Evolutionary conservation across 2,797 vertebrate species (phyloP).

Genomic region (Nothura maculosa): DNA sequence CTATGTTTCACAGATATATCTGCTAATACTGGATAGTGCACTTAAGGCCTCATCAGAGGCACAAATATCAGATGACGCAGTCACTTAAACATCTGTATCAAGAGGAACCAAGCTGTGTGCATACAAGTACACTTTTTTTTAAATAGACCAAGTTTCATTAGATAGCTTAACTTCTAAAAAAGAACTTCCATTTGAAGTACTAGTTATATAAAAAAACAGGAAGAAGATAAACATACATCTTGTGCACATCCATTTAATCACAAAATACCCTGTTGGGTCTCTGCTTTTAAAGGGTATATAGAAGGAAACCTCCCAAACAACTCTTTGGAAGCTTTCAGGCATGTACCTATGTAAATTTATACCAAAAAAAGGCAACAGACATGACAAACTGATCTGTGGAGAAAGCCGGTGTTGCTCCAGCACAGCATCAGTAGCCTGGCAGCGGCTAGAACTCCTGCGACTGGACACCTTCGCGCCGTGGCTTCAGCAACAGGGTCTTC

Average conservation of each 20-base stretch:
- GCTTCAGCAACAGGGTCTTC: constrained; percentile 22
- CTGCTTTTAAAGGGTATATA: neutral
- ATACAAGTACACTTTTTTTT: no score
- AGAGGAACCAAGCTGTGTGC: neutral
- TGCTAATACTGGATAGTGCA: neutral
- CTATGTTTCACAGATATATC: neutral
- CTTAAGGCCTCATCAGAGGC: neutral
- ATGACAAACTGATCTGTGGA: neutral
- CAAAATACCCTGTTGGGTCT: neutral
- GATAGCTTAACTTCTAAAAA: neutral
- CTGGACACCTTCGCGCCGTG: constrained; percentile 21
- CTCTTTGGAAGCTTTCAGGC: neutral
- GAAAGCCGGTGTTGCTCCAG: neutral
- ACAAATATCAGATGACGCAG: neutral
- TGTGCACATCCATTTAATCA: neutral
- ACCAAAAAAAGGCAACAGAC: neutral
- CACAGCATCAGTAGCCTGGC: neutral
- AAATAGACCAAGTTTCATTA: neutral
- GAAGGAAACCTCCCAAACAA: neutral
- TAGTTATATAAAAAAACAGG: neutral
- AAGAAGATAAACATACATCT: neutral
- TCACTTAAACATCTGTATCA: neutral
- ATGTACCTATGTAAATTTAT: neutral
- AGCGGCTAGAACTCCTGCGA: constrained; percentile 80
- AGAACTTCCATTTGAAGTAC: neutral